Conservation (phyloP, 2,888 invertebrate genomes). For the Hedya salicella region DNA sequence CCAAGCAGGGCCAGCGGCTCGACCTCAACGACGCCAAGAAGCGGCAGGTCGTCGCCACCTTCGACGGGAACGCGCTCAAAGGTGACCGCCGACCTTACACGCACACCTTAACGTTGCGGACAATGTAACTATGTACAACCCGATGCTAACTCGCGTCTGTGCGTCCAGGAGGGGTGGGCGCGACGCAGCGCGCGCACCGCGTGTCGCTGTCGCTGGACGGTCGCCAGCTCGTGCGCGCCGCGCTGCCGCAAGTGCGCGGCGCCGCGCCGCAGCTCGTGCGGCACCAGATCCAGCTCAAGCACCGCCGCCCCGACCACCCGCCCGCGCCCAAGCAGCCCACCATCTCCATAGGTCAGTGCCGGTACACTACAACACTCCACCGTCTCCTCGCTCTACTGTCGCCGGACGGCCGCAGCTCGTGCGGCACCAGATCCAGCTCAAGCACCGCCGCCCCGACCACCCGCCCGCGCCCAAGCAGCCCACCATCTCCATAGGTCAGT, state of each 20-base stretch:
- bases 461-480: not conserved
- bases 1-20: constrained; percentile 61
- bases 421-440: constrained; percentile 68
- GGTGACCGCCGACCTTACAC: constrained; percentile 47
- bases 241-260: constrained; percentile 54
- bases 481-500: constrained; percentile 41
- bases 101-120: no score
- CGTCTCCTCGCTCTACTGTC: no score
- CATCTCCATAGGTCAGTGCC: constrained; percentile 36
- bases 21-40: constrained; percentile 64
- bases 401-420: constrained; percentile 52
- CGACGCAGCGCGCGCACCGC: constrained; percentile 40
- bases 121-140: no score
- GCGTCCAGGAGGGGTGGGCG: constrained; percentile 2
- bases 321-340: constrained; percentile 13
- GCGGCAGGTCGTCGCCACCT: constrained; percentile 53
- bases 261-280: constrained; percentile 55
- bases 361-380: no score
- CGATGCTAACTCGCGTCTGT: no score
- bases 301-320: constrained; percentile 40
- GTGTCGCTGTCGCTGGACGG: constrained; percentile 67
- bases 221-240: constrained; percentile 63
- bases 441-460: constrained; percentile 49
- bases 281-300: constrained; percentile 70
- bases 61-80: constrained; percentile 55